These are phyloP conservation scores for Apostichopus leukothele DNA, from an alignment of 53 echinoderm and acorn worm genomes.

Conservation along the genomic window DNA sequence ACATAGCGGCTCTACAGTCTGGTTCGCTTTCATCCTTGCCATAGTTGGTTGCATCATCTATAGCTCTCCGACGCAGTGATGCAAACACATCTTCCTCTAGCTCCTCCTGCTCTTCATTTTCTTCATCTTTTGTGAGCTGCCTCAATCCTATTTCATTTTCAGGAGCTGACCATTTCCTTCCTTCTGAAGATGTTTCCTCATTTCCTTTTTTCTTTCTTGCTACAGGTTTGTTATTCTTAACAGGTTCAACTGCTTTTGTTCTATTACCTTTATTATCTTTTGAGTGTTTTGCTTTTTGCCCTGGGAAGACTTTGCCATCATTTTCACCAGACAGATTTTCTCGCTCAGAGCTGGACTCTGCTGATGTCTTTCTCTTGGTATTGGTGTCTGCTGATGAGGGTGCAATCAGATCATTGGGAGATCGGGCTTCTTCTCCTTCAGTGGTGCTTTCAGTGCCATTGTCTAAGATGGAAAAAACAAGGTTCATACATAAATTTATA, in stretches of 20 bases:
- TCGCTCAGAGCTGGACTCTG: constrained; percentile 23
- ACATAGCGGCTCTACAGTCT: constrained; percentile 36
- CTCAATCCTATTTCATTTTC: not conserved
- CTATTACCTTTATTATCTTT: constrained; percentile 29
- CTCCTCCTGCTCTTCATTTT: not conserved
- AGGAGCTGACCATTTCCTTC: not conserved
- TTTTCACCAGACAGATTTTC: constrained; percentile 29
- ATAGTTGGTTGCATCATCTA: not conserved
- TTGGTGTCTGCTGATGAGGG: not conserved
- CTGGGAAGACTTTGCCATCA: constrained; percentile 3
- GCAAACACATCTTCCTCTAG: not conserved
- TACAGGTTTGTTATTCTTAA: constrained; percentile 26
- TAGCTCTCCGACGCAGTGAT: not conserved
- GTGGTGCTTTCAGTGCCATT: constrained; percentile 40
- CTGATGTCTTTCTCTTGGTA: constrained; percentile 9
- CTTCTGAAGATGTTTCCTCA: not conserved
- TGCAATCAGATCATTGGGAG: not conserved
- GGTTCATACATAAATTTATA: too few species aligned
- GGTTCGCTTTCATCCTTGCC: constrained; percentile 6
- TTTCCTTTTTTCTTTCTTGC: not conserved
- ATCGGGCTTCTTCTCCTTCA: constrained; percentile 39
- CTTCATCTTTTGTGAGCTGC: not conserved
- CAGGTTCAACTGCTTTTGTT: not conserved
- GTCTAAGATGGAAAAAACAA: not conserved
- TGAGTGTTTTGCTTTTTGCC: not conserved